Conservation (phyloP, 2,888 invertebrate species). For the Serripes groenlandicus region DNA sequence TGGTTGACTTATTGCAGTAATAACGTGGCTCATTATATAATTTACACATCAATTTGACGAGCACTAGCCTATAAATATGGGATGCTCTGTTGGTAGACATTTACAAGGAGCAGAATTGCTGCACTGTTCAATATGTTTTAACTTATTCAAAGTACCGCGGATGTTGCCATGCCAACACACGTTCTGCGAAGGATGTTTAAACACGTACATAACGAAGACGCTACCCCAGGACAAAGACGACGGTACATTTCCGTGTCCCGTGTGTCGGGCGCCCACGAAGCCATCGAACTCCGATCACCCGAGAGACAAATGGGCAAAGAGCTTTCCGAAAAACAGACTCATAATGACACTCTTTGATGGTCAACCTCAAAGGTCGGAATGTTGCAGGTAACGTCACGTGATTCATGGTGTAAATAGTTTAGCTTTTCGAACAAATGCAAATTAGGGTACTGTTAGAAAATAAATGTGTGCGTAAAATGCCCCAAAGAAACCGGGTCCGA, state of each 20-base stretch:
- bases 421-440: too few species aligned
- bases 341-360: constrained; percentile 58
- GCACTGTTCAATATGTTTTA: constrained; percentile 64
- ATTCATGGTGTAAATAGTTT: too few species aligned
- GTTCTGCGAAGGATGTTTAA: constrained; percentile 57
- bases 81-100: constrained; percentile 2
- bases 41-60: too few species aligned
- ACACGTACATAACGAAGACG: constrained; percentile 49
- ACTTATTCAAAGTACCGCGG: constrained; percentile 55
- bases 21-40: too few species aligned
- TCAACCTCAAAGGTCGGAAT: constrained; percentile 45
- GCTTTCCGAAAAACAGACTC: constrained; percentile 61
- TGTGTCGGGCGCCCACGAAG: constrained; percentile 44
- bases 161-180: constrained; percentile 66
- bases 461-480: too few species aligned
- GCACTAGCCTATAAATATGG: too few species aligned
- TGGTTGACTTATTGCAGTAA: too few species aligned
- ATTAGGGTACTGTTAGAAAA: too few species aligned
- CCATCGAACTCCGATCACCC: constrained; percentile 38
- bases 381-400: constrained; percentile 40
- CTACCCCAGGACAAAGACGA: constrained; percentile 18
- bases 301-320: constrained; percentile 56
- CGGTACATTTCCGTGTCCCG: constrained; percentile 52
- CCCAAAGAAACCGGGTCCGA: too few species aligned
- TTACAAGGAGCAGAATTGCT: constrained; percentile 40